Percentiles rank a stretch among this genome's conserved stretches.
Evolutionary conservation across 1,140 invertebrate species (phyloP).

Genomic region (Tetramorium simillimum): DNA sequence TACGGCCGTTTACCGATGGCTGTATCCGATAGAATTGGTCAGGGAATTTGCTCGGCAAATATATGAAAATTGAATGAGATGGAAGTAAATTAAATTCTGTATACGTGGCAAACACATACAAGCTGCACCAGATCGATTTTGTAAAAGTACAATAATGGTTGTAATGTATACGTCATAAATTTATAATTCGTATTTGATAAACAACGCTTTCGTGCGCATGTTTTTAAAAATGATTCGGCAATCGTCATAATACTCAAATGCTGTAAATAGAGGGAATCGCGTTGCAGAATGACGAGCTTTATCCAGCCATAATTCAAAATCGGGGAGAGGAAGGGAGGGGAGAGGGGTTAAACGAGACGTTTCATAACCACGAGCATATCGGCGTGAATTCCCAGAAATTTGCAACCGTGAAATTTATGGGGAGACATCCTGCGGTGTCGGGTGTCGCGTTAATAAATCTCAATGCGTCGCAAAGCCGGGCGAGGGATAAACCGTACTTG

Average conservation of each 20-base stretch:
- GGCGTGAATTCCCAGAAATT: constrained; percentile 44
- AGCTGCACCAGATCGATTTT: constrained; percentile 25
- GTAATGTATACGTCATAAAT: constrained; percentile 37
- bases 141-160: constrained; percentile 45
- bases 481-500: constrained; percentile 46
- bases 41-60: constrained; percentile 70
- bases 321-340: background rate
- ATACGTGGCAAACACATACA: constrained; percentile 30
- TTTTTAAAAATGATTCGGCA: constrained; percentile 8
- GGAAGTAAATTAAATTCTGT: constrained; percentile 66
- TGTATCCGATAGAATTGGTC: constrained; percentile 68
- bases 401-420: constrained; percentile 50
- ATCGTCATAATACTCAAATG: background rate
- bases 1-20: constrained; percentile 69
- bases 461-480: constrained; percentile 34
- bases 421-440: constrained; percentile 3
- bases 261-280: background rate
- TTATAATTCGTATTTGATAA: constrained; percentile 33
- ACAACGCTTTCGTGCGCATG: background rate
- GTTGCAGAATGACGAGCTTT: constrained; percentile 28
- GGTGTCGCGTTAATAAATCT: constrained; percentile 62
- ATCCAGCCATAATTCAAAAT: constrained; percentile 35
- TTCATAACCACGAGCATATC: constrained; percentile 31
- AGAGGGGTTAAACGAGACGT: background rate
- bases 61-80: constrained; percentile 75